Conservation (phyloP, 2,113 vertebrate species). For the Pterocles burchelli region DNA sequence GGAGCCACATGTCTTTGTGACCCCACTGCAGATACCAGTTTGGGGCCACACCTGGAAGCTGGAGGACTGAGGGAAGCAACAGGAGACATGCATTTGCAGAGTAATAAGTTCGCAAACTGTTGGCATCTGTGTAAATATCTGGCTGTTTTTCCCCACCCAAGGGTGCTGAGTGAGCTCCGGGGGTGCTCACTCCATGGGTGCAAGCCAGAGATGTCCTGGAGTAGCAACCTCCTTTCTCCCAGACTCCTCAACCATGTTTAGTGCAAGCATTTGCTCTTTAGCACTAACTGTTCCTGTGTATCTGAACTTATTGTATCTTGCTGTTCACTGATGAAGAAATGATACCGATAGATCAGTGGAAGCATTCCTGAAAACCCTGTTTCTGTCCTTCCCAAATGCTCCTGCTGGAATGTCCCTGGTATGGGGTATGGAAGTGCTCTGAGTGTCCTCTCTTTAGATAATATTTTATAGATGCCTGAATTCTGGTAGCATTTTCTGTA, state of each 20-base stretch:
- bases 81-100: neutral
- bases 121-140: neutral
- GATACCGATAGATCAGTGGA: fast-evolving
- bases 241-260: fast-evolving
- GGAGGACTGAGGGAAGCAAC: neutral
- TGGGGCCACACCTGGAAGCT: fast-evolving
- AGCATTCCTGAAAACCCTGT: neutral
- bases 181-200: neutral
- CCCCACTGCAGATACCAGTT: fast-evolving
- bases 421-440: fast-evolving
- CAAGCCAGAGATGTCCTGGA: neutral
- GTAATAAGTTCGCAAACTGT: neutral
- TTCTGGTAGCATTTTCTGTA: neutral
- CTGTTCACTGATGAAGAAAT: neutral
- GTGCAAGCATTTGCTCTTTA: neutral
- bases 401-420: neutral
- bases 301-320: fast-evolving
- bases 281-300: fast-evolving
- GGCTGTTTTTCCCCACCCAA: no score
- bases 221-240: neutral
- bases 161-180: neutral
- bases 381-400: neutral
- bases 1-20: fast-evolving
- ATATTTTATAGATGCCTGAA: neutral
- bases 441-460: neutral